A percentile compares a stretch with the other conserved stretches of the same genome.
Evolutionary conservation across 2,797 vertebrate species (phyloP).

Genomic region (Aphelocoma californica): DNA sequence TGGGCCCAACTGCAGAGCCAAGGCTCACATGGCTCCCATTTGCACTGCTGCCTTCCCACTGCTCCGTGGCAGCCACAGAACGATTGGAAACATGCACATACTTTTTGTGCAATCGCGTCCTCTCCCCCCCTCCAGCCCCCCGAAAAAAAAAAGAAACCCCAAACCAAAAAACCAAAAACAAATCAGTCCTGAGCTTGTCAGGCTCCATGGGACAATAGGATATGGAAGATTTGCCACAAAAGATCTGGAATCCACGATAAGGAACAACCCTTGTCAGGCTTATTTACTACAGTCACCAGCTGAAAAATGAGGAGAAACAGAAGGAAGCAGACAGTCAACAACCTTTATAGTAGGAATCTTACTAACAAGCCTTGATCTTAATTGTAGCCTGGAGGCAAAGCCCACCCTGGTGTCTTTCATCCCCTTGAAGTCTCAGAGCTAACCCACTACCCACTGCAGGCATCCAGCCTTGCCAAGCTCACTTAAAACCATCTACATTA

Average conservation of each 20-base stretch:
- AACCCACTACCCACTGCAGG: conserved; percentile 35
- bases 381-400: conserved; percentile 53
- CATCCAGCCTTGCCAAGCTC: conserved; percentile 23
- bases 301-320: conserved; percentile 61
- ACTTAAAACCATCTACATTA: background rate
- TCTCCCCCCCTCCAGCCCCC: too few species aligned
- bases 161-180: background rate
- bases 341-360: conserved; percentile 48
- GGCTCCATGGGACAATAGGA: background rate
- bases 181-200: background rate
- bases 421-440: conserved; percentile 21
- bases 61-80: background rate
- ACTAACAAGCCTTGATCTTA: conserved; percentile 61
- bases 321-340: conserved; percentile 61
- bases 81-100: background rate
- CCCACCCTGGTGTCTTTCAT: conserved; percentile 64
- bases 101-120: background rate
- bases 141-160: background rate
- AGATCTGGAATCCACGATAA: conserved; percentile 41
- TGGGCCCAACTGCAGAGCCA: background rate
- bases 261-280: conserved; percentile 27
- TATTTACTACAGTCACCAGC: conserved; percentile 42
- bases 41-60: background rate
- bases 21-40: background rate
- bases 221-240: background rate